These are phyloP conservation scores for Ceratosolen solmsi DNA, from an alignment of 1,140 invertebrate species.

Conservation along the genomic window DNA sequence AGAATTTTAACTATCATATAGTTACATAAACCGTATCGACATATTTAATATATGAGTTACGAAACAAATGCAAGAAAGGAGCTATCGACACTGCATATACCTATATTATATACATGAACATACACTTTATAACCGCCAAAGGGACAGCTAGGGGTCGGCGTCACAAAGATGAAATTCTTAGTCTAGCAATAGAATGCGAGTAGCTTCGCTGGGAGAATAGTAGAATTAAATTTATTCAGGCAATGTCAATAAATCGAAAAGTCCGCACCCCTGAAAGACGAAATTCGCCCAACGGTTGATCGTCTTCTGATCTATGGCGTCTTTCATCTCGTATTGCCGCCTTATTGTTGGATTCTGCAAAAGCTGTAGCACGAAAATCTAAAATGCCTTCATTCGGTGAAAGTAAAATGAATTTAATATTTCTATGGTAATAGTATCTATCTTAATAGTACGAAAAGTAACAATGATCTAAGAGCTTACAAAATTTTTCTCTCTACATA, in stretches of 20 bases:
- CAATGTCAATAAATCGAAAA: constrained; percentile 68
- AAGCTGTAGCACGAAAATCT: constrained; percentile 1
- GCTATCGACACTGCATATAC: background rate
- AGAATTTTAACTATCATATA: background rate
- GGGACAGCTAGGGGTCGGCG: constrained; percentile 3
- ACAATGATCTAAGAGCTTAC: background rate
- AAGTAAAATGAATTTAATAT: constrained; percentile 14
- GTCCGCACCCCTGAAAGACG: constrained; percentile 62
- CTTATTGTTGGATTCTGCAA: background rate
- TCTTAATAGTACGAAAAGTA: background rate
- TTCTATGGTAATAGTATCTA: no score
- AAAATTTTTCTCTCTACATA: background rate
- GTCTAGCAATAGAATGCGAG: constrained; percentile 58
- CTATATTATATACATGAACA: background rate
- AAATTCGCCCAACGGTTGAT: constrained; percentile 57
- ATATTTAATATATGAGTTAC: background rate
- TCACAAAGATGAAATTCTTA: constrained; percentile 66
- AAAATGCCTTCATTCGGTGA: background rate
- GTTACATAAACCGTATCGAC: background rate
- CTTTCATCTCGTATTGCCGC: constrained; percentile 56
- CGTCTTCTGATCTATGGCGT: constrained; percentile 52
- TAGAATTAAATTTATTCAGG: constrained; percentile 70
- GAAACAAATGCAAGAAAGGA: background rate
- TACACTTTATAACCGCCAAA: constrained; percentile 47
- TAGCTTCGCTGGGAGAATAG: constrained; percentile 55